These are phyloP conservation scores for Dendrolimus punctatus DNA, from an alignment of 1,140 invertebrate species.

Conservation along the genomic window DNA sequence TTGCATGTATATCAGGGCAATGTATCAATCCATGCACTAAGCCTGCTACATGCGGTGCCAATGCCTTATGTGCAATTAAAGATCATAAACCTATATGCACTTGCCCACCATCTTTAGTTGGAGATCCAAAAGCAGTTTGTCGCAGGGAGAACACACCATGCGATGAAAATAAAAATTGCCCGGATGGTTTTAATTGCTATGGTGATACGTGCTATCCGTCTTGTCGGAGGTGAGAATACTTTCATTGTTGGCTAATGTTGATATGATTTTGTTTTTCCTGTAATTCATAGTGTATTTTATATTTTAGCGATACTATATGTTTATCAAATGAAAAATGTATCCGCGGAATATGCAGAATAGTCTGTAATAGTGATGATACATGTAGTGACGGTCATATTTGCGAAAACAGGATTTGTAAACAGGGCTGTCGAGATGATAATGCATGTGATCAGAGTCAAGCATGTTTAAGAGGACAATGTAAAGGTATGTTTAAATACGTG, in stretches of 20 bases:
- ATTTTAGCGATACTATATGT: constrained; percentile 83
- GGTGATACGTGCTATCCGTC: constrained; percentile 81
- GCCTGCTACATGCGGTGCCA: constrained; percentile 87
- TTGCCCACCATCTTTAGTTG: constrained; percentile 81
- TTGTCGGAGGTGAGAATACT: constrained; percentile 75
- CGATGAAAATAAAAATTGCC: constrained; percentile 76
- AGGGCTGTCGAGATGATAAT: constrained; percentile 88
- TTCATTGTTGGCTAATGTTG: neutral
- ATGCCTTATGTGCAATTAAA: constrained; percentile 80
- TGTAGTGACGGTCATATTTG: constrained; percentile 89
- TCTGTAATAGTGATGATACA: constrained; percentile 88
- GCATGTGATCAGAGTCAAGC: constrained; percentile 82
- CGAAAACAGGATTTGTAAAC: constrained; percentile 87
- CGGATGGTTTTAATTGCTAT: constrained; percentile 79
- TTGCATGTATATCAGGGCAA: constrained; percentile 82
- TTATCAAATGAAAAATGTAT: constrained; percentile 89
- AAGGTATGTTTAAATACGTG: constrained; percentile 67
- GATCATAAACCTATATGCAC: constrained; percentile 82
- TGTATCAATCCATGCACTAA: constrained; percentile 83
- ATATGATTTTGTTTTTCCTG: neutral
- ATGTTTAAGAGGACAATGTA: constrained; percentile 87
- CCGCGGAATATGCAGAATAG: constrained; percentile 82
- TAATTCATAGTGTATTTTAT: neutral
- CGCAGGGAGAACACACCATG: constrained; percentile 78
- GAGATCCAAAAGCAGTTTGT: constrained; percentile 83